Percentiles rank a stretch among this genome's conserved stretches.
Conservation (phyloP, 2,797 vertebrate species). For the Anisognathus igniventris region DNA sequence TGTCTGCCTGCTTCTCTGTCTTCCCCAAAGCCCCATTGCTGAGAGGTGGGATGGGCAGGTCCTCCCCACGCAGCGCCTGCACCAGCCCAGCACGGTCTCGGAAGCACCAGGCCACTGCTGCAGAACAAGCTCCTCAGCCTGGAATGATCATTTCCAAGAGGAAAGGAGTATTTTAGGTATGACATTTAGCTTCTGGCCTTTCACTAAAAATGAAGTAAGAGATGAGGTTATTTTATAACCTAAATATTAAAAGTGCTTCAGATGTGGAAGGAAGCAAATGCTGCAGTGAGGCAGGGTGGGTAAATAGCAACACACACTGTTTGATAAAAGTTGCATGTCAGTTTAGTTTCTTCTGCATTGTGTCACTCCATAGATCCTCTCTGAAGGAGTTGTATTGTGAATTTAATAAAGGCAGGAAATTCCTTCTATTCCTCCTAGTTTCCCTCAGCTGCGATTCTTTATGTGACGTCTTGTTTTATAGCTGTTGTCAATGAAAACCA, state of each 20-base stretch:
- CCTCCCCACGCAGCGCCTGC: accelerated
- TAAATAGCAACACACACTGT: neutral
- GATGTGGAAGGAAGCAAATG: neutral
- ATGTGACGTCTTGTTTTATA: neutral
- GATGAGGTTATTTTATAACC: slow-evolving; percentile 7
- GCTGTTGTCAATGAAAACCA: neutral
- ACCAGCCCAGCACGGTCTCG: accelerated
- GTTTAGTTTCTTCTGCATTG: neutral
- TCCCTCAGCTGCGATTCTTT: neutral
- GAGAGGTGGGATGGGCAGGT: neutral
- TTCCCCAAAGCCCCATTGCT: accelerated
- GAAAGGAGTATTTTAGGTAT: neutral
- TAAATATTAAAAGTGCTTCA: slow-evolving; percentile 7
- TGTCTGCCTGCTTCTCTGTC: neutral
- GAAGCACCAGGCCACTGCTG: neutral
- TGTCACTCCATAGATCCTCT: neutral
- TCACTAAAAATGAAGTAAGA: neutral
- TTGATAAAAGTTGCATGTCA: neutral
- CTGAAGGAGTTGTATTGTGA: neutral
- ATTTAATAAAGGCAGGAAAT: neutral
- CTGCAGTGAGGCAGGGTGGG: neutral
- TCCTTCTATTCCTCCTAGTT: neutral
- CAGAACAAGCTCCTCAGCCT: neutral
- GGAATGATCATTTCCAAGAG: neutral
- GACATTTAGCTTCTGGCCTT: slow-evolving; percentile 29